Evolutionary conservation across 2,888 invertebrate genomes (phyloP).

Genomic region (Chironomus riparius): DNA sequence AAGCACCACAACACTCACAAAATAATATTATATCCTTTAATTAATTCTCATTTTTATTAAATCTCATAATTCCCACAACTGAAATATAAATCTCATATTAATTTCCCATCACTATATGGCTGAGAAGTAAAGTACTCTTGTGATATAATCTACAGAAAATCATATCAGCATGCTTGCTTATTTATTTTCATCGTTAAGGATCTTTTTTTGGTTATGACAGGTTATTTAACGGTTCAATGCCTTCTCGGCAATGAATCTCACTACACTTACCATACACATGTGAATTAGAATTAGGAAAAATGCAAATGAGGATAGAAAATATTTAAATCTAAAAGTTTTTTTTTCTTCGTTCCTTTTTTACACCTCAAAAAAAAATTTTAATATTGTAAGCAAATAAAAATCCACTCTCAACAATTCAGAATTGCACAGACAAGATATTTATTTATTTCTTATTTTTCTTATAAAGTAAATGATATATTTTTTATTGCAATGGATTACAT

Average conservation of each 20-base stretch:
- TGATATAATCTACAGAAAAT: no score
- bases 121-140: no score
- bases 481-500: not conserved
- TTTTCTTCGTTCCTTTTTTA: no score
- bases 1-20: no score
- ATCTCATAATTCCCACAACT: no score
- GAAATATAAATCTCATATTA: no score
- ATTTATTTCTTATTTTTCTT: not conserved
- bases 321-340: not conserved
- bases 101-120: no score
- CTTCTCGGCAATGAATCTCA: not conserved
- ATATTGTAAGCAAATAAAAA: no score
- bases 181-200: not conserved
- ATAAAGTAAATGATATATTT: slow-evolving; percentile 3
- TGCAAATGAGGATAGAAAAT: not conserved
- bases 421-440: not conserved
- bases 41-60: no score
- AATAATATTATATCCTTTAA: no score
- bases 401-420: not conserved
- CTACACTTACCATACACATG: not conserved
- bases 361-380: no score
- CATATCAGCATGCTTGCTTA: no score
- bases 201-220: slow-evolving; percentile 11
- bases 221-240: slow-evolving; percentile 18
- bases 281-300: not conserved